Base-by-base conservation (phyloP, 2,888 invertebrate species). In the Melinaea menophilus region DNA sequence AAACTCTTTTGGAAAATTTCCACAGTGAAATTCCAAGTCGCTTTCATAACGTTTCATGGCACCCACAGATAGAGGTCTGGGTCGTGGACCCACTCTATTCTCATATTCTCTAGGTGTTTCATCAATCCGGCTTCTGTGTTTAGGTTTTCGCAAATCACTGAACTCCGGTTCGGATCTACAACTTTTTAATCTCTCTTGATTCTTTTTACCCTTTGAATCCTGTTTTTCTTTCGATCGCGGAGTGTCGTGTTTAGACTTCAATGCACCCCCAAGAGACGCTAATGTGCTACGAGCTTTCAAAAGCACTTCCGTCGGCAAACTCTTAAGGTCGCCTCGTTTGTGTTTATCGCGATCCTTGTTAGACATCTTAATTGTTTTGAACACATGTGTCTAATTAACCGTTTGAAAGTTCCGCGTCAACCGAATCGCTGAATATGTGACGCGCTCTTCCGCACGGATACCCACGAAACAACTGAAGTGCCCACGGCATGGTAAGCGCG, bases 121-220 rank as follows among this genome's bases (percentile, higher is more conserved):
- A 34, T 86, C 86, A 12, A 81, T 72, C 56, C 88, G 81, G 74
- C 89, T 88, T 66, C 82, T 80, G 63, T 84, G 88, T 68, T 82
- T 85, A 5, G 71, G 72, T 69, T 83, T 82, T 4, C 84, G 79
- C 56, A 82, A 72, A 67, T 87, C 83, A 72, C 79, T 77, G 60
- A 90, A 89, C 65, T 88, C 90, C 3, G 88, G 88, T 66, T 90
- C 90, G 0, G 88, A 90, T 46, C 82, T 78, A 61, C 84, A 83
- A 58, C 66, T 82, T 69, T 88, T 88, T 5, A 89, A 70, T 62
- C 79, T 88, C 1, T 90, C 88, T 11, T 79, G 78, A 63, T 79
- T 88, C 65, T 81, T 85, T 70, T 91, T 92, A 45, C 86, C 82
- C 75, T 92, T 92, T 35, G 82, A 68, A 48, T 92, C 92, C 59